Evolutionary conservation across 2,113 vertebrate genomes (phyloP).

Genomic region (Sinosuthora webbiana): DNA sequence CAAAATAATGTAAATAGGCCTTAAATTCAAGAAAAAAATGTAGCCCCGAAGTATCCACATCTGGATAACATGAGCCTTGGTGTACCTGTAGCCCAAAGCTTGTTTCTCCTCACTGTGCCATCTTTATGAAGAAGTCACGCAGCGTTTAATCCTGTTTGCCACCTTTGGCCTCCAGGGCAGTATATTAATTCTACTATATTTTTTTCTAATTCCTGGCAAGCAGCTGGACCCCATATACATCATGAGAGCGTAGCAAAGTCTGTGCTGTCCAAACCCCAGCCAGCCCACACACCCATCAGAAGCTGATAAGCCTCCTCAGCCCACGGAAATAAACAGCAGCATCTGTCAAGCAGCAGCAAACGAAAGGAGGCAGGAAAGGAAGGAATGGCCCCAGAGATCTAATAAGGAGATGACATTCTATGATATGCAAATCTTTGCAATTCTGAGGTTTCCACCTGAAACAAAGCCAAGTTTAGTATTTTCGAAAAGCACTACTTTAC

Average conservation of each 20-base stretch:
- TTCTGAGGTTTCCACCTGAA: neutral
- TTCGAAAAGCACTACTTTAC: neutral
- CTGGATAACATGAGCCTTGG: neutral
- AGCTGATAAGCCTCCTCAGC: neutral
- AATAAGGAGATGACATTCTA: neutral
- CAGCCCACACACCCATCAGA: neutral
- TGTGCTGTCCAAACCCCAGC: neutral
- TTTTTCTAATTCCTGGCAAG: neutral
- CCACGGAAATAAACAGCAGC: neutral
- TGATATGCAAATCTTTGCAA: neutral
- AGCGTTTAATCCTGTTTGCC: neutral
- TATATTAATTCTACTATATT: neutral
- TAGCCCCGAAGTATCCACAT: neutral
- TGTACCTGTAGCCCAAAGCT: neutral
- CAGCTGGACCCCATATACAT: neutral
- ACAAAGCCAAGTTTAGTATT: neutral
- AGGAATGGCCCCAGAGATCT: neutral
- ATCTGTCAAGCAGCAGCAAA: neutral
- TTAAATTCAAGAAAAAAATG: neutral
- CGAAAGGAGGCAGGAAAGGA: neutral
- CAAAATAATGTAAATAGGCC: neutral
- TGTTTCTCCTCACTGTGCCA: neutral
- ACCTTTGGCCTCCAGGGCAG: neutral
- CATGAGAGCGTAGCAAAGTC: rapidly evolving
- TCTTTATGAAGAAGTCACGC: neutral